Percentiles rank a stretch among this genome's conserved stretches.
Evolutionary conservation across 1,140 invertebrate species (phyloP).

Genomic region (Acromyrmex charruanus): DNA sequence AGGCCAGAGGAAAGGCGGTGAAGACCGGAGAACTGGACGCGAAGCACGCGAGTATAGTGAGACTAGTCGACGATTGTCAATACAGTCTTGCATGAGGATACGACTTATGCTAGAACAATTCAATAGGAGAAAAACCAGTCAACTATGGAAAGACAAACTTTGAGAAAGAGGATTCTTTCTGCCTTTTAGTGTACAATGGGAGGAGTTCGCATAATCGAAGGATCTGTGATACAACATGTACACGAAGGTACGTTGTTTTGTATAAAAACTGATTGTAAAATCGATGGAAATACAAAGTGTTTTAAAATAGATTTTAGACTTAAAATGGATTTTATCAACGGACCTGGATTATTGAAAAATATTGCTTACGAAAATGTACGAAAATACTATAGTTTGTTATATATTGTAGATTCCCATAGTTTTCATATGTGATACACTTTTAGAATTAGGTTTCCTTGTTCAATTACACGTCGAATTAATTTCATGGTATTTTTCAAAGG

Average conservation of each 20-base stretch:
- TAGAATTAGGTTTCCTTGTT: too few species aligned
- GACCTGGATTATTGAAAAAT: too few species aligned
- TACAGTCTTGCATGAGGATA: constrained; percentile 27
- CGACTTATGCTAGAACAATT: constrained; percentile 55
- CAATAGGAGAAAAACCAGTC: constrained; percentile 26
- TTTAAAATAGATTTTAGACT: not conserved
- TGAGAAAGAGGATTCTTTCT: not conserved
- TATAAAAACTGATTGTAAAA: not conserved
- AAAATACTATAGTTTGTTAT: too few species aligned
- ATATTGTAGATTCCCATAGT: too few species aligned
- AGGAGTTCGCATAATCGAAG: not conserved
- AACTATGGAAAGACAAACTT: not conserved
- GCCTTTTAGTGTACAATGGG: not conserved
- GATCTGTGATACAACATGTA: not conserved
- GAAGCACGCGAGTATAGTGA: constrained; percentile 45
- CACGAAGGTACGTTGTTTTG: not conserved
- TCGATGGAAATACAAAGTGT: not conserved
- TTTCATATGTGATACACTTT: too few species aligned
- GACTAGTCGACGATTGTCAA: constrained; percentile 64
- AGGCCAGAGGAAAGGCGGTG: not conserved
- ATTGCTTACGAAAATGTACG: too few species aligned
- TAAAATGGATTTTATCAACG: not conserved
- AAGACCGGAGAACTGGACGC: constrained; percentile 2
- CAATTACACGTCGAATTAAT: not conserved
- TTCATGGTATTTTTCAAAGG: not conserved